Percentiles rank a stretch among this genome's conserved stretches.
Conservation (phyloP, 2,113 vertebrate species). For the Callipepla californica region DNA sequence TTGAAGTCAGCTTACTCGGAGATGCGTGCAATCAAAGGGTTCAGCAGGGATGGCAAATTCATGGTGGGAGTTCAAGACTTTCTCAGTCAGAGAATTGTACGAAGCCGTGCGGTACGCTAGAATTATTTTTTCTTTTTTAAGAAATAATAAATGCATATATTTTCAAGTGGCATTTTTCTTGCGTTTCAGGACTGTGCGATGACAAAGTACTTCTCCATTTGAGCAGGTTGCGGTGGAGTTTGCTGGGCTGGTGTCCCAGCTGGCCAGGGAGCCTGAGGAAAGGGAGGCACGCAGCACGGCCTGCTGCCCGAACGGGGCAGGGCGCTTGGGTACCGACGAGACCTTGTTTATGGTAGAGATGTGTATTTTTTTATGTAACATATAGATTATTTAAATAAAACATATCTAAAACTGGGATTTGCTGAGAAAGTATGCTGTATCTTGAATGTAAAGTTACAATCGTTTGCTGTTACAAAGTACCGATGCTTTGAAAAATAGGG, state of each 20-base stretch:
- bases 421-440: neutral
- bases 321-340: neutral
- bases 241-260: neutral
- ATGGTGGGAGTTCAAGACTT: neutral
- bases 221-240: neutral
- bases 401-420: conserved; percentile 47
- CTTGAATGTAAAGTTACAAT: conserved; percentile 64
- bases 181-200: neutral
- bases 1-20: neutral
- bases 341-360: conserved; percentile 68
- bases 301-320: neutral
- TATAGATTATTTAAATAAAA: conserved; percentile 63
- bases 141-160: neutral
- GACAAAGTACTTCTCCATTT: neutral
- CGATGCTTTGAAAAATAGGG: conserved; percentile 31
- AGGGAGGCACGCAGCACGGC: neutral
- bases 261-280: neutral
- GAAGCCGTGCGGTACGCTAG: neutral
- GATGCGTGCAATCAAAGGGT: neutral
- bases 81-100: neutral
- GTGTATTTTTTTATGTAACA: conserved; percentile 71
- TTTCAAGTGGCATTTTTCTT: neutral
- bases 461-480: conserved; percentile 31
- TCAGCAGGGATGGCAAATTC: neutral
- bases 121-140: too few species aligned